A percentile compares a stretch with the other conserved stretches of the same genome.
Evolutionary conservation across 2,797 vertebrate species (phyloP).

Genomic region (Anas georgica): DNA sequence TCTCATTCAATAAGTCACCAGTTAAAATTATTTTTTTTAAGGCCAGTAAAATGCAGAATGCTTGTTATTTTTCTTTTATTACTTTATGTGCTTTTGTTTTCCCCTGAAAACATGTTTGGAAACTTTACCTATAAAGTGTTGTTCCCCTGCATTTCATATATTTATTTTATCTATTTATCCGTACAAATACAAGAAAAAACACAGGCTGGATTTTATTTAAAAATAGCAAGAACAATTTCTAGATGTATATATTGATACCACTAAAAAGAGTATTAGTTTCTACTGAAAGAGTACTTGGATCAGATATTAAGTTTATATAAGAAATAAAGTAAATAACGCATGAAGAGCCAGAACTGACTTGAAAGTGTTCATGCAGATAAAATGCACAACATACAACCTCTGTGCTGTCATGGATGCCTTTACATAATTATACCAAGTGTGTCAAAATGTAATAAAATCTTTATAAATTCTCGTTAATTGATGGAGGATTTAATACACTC

Average conservation of each 20-base stretch:
- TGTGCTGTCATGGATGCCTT: background rate
- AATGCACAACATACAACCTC: background rate
- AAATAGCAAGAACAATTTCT: background rate
- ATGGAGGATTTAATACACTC: background rate
- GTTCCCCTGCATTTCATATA: background rate
- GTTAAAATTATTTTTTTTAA: slow-evolving; percentile 54
- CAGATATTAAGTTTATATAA: background rate
- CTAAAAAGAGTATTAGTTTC: background rate
- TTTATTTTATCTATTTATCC: background rate
- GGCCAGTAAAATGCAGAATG: slow-evolving; percentile 46
- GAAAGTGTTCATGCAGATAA: background rate
- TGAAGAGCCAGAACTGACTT: background rate
- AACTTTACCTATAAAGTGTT: background rate
- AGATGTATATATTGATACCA: background rate
- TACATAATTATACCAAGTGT: background rate
- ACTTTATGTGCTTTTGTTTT: background rate
- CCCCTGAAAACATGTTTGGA: background rate
- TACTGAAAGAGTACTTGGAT: background rate
- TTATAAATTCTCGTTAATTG: background rate
- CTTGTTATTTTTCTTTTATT: slow-evolving; percentile 17
- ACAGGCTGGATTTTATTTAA: background rate
- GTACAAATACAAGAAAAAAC: background rate
- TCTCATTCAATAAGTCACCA: slow-evolving; percentile 28
- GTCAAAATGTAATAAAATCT: background rate
- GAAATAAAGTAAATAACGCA: background rate